These are phyloP conservation scores for Eristalis intricaria DNA, from an alignment of 2,888 invertebrate species.

Conservation along the genomic window DNA sequence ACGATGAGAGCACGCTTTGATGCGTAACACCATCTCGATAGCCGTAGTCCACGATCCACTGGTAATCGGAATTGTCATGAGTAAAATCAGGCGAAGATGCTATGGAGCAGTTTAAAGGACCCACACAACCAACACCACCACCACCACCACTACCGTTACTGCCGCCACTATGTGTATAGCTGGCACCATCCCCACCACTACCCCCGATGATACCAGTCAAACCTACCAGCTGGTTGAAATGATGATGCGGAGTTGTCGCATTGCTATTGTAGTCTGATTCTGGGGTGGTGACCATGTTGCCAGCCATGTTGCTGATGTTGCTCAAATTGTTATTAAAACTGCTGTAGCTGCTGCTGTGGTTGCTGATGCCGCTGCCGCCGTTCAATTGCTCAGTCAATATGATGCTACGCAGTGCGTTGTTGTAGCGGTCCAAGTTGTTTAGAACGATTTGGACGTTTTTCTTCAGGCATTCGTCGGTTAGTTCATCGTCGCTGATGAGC, in stretches of 20 bases:
- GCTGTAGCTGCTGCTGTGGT: conserved; percentile 75
- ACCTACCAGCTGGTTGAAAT: conserved; percentile 76
- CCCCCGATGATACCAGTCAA: conserved; percentile 75
- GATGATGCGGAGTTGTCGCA: conserved; percentile 79
- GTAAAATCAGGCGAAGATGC: conserved; percentile 85
- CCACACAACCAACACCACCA: conserved; percentile 64
- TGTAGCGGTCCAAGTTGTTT: conserved; percentile 81
- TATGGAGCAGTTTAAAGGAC: conserved; percentile 80
- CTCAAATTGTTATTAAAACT: conserved; percentile 74
- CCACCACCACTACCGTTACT: conserved; percentile 26
- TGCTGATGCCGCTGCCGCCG: conserved; percentile 72
- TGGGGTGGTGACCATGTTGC: conserved; percentile 76
- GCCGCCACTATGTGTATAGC: conserved; percentile 49
- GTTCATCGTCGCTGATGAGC: conserved; percentile 76
- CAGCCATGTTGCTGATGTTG: conserved; percentile 74
- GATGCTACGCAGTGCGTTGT: conserved; percentile 80
- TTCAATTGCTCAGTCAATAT: conserved; percentile 80
- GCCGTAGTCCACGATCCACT: conserved; percentile 95
- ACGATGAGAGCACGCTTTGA: conserved; percentile 91
- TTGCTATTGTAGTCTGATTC: conserved; percentile 81
- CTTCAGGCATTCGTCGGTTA: conserved; percentile 81
- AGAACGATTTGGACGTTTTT: conserved; percentile 81
- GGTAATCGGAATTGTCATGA: conserved; percentile 94
- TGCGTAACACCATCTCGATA: conserved; percentile 90
- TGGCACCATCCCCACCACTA: conserved; percentile 55